Base-by-base conservation (phyloP, 2,888 invertebrate genomes). In the Venustoraphidia nigricollis region DNA sequence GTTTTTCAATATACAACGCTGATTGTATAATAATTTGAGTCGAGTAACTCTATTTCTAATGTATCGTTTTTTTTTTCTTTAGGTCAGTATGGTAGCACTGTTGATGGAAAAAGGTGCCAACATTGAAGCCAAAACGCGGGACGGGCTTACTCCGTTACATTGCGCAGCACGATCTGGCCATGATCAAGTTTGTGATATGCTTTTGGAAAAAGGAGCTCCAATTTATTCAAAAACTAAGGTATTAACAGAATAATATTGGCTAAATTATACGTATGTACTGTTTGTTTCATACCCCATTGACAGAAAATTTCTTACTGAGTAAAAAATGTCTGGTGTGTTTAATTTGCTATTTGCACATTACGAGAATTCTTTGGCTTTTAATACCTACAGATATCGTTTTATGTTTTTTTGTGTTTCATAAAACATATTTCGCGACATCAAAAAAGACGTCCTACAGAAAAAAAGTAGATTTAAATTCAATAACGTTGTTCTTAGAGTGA, bases 161-260 rank as follows among this genome's bases (percentile, higher is more conserved):
- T 98, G 97, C 70, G 96, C 95, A 2, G 92, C 96, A 1, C 76
- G 97, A 41, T 93, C 93, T 11, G 97, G 97, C 1, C 96, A 97
- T 68, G 91, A 93, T 59, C 83, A 87, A 60, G 95, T 96, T 2
- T 93, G 96, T 27, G 85, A 93, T 51, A 73, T 92, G 50, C 69
- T 97, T 40, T 69, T 97, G 50, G 87, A 90, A 56, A 83, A 87
- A 59, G 83, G 87, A 41, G 95, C 96, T 2, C 93, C 94, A 1
- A 93, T 96, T 62, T 81, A 89, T 50, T 89, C 94, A 50, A 94
- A 95, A 68, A 96, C 96, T 3, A 97, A 94, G 79, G 89, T 87
- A 62, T 27, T 27, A 6, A 6, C 27, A 27, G 6, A 27, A 27
- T 27, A 27, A 27, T 27, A 27, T 1, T 6, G 27, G 6, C 27